Percentiles rank a stretch among this genome's conserved stretches.
Evolutionary conservation across 37 sponge, comb jelly and placozoan species (phyloP).

Genomic region (Corticium candelabrum): DNA sequence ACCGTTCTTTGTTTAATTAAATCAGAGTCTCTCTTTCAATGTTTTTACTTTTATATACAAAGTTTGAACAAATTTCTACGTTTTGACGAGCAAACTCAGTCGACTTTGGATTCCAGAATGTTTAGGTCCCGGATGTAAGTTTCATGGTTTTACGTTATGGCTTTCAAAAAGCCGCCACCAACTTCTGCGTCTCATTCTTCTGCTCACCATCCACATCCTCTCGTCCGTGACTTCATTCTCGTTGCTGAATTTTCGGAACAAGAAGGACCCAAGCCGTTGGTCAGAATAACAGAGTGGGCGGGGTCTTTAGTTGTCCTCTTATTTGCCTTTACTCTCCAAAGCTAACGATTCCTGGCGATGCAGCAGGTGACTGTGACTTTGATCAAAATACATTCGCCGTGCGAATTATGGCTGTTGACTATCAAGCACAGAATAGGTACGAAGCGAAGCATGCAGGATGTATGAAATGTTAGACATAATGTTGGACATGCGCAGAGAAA

Average conservation of each 20-base stretch:
- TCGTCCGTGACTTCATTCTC: constrained; percentile 56
- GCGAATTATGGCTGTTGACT: constrained; percentile 11
- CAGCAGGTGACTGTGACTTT: background rate
- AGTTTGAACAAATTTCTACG: background rate
- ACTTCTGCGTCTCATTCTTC: too few species aligned
- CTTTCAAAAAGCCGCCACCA: too few species aligned
- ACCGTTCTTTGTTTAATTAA: too few species aligned
- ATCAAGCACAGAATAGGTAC: background rate
- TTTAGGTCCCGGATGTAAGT: too few species aligned
- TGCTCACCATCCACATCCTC: too few species aligned
- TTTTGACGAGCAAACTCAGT: too few species aligned
- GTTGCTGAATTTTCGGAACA: constrained; percentile 74
- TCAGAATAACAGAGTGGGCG: too few species aligned
- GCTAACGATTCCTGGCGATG: constrained; percentile 12
- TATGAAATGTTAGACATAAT: too few species aligned
- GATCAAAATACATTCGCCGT: constrained; percentile 13
- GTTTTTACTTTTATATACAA: background rate
- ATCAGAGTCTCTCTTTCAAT: background rate
- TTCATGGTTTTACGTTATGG: too few species aligned
- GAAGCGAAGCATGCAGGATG: background rate
- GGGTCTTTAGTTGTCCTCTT: too few species aligned
- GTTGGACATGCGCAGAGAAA: background rate
- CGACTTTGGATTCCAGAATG: too few species aligned
- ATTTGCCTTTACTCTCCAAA: background rate
- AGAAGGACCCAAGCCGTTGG: constrained; percentile 66